phyloP scores from a whole-genome alignment of 2,888 invertebrate genomes.

The Standfussiana lucernea region DNA sequence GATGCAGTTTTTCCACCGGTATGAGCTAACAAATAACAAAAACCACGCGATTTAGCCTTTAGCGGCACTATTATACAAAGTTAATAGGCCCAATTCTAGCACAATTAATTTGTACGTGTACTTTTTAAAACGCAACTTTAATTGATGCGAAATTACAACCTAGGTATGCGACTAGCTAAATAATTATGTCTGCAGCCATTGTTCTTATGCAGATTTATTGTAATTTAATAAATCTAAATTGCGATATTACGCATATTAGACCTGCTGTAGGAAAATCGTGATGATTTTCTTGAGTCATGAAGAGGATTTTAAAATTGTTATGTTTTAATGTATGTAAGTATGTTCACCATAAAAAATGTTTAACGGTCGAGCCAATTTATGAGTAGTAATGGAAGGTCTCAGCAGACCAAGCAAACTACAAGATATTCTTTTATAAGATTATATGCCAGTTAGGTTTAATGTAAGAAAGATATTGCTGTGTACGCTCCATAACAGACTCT shows the following conservation, averaged over 20 bases:
- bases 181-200: slow-evolving; percentile 60
- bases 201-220: slow-evolving; percentile 62
- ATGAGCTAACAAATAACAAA: slow-evolving; percentile 54
- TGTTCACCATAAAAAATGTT: neutral
- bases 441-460: neutral
- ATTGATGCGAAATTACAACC: slow-evolving; percentile 52
- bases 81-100: slow-evolving; percentile 53
- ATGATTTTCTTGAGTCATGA: slow-evolving; percentile 10
- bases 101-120: slow-evolving; percentile 49
- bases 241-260: slow-evolving; percentile 46
- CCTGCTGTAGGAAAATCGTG: slow-evolving; percentile 14
- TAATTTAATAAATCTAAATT: slow-evolving; percentile 38
- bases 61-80: slow-evolving; percentile 53
- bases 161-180: slow-evolving; percentile 37
- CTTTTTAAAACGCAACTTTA: slow-evolving; percentile 61
- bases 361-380: neutral
- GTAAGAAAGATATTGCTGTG: neutral
- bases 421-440: neutral
- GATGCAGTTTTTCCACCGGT: slow-evolving; percentile 26
- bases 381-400: neutral
- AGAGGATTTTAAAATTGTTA: neutral
- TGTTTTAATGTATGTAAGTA: neutral
- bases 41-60: slow-evolving; percentile 66
- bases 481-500: neutral
- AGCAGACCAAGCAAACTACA: neutral